phyloP scores from a whole-genome alignment of 2,113 vertebrate genomes.

The Pomatostomus ruficeps region DNA sequence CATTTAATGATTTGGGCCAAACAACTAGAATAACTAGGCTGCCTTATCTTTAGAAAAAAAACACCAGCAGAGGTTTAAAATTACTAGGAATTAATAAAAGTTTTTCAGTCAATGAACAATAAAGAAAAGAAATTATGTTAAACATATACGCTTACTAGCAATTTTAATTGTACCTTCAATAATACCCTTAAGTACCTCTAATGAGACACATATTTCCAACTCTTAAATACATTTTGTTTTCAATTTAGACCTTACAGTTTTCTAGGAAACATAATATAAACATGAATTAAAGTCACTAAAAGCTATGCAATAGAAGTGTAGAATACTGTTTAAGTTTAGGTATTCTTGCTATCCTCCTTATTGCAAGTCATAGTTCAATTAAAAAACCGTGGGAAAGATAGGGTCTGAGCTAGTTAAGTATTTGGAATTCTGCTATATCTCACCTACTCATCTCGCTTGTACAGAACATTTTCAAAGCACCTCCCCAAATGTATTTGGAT shows the following conservation, averaged over 20 bases:
- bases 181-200: background rate
- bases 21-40: background rate
- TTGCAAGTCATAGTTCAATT: background rate
- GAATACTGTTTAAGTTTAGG: background rate
- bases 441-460: background rate
- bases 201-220: background rate
- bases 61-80: background rate
- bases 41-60: background rate
- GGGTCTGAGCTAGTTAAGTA: background rate
- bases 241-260: background rate
- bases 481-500: background rate
- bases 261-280: background rate
- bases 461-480: background rate
- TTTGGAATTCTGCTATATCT: background rate
- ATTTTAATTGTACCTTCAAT: background rate
- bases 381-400: background rate
- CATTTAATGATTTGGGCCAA: background rate
- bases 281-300: background rate
- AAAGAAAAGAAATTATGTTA: background rate
- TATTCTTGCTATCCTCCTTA: background rate
- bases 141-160: background rate
- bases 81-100: background rate
- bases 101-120: background rate
- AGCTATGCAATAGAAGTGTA: background rate
- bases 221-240: background rate